These are phyloP conservation scores for Malurus cyaneus DNA, from an alignment of 2,113 vertebrate species.

Conservation along the genomic window DNA sequence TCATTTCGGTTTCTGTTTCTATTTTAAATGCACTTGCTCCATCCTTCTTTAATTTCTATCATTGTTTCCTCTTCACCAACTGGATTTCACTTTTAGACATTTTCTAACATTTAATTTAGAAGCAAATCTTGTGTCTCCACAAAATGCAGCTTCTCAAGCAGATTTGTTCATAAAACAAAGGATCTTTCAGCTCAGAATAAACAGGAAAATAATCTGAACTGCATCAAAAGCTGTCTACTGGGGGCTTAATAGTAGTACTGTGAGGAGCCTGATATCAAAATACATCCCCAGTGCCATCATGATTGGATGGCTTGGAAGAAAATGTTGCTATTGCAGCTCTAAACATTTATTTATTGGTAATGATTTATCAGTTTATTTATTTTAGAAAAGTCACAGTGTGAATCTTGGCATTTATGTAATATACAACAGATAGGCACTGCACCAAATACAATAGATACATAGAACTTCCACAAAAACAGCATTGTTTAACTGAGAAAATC, in stretches of 20 bases:
- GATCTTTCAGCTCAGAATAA: neutral
- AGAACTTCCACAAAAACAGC: neutral
- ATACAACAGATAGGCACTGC: neutral
- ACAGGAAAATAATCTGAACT: neutral
- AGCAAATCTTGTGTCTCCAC: neutral
- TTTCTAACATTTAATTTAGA: neutral
- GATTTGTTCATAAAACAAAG: neutral
- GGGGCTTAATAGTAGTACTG: neutral
- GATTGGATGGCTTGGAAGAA: neutral
- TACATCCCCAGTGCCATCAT: neutral
- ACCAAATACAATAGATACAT: neutral
- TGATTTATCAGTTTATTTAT: neutral
- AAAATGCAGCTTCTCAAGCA: neutral
- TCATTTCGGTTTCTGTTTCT: neutral
- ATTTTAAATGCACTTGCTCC: neutral
- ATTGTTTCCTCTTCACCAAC: neutral
- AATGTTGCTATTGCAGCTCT: neutral
- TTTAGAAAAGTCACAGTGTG: neutral
- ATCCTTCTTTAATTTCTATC: neutral
- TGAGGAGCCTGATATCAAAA: neutral
- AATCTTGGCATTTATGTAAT: neutral
- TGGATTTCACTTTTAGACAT: neutral
- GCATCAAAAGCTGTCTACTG: neutral
- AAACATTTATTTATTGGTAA: neutral
- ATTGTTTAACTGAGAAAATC: neutral